Base-by-base conservation (phyloP, 2,113 vertebrate species). In the Heterotis niloticus region DNA sequence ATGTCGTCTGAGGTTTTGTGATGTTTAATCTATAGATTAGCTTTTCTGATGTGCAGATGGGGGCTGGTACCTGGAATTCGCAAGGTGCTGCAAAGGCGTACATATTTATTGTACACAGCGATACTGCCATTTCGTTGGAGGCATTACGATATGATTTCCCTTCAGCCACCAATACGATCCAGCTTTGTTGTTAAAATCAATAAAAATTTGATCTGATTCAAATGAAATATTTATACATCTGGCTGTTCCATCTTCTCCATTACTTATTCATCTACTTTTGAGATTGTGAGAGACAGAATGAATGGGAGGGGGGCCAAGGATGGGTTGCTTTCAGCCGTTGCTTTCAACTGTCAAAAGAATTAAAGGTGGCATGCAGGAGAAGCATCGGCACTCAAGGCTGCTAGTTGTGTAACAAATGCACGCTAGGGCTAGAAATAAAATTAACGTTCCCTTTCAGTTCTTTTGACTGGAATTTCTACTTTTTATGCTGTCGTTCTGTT, bases 171-270 rank as follows among this genome's bases (percentile, higher is more conserved):
- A 10, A 28, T 28, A 24, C 23, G 0, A 14, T 67, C 12, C 10
- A 23, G 26, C 29, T 67, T 67, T 28, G 65, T 66, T 66, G 9
- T 66, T 28, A 66, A 28, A 66, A 66, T 66, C 65, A 66, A 66
- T 28, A 66, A 28, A 66, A 62, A 62, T 66, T 28, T 66, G 1
- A 10, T 28, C 13, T 62, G 13, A 62, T 23, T 23, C 13, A 26
- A 66, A 28, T 28, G 7, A 66, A 66, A 66, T 28, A 13, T 28
- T 66, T 66, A 66, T 10, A 10, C 65, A 24, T 26, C 65, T 66
- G 0, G 28, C 24, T 66, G 24, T 66, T 28, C 59, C 65, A 66
- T 66, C 23, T 66, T 66, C 23, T 66, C 65, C 28, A 28, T 66
- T 66, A 66, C 65, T 24, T 12, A 66, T 66, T 66, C 24, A 11